Evolutionary conservation across 2,113 vertebrate genomes (phyloP).

Genomic region (Cottus gobio): DNA sequence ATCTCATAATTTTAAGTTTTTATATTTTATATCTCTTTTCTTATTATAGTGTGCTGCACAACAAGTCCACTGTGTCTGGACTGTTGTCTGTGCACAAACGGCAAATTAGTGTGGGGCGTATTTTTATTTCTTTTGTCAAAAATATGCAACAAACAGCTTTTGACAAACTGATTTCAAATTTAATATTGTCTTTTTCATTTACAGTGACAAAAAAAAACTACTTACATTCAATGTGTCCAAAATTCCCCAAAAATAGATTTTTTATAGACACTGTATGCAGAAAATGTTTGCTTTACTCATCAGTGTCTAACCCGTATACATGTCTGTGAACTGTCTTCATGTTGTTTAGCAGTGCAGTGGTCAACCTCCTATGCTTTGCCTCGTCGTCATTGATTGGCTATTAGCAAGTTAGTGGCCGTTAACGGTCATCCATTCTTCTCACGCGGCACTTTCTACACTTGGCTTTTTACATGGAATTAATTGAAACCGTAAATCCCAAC

Average conservation of each 20-base stretch:
- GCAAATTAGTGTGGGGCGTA: background rate
- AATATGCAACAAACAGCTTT: too few relatives aligned
- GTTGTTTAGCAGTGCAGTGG: background rate
- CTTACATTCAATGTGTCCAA: background rate
- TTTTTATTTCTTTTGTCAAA: too few relatives aligned
- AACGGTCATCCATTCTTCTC: background rate
- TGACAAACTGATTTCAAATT: too few relatives aligned
- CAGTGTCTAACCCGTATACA: background rate
- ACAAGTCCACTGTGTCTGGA: too few relatives aligned
- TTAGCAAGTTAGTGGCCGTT: slow-evolving; percentile 3
- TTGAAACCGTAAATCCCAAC: slow-evolving; percentile 8
- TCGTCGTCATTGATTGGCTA: background rate
- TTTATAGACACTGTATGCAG: background rate
- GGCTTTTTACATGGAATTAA: slow-evolving; percentile 8
- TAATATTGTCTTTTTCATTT: background rate
- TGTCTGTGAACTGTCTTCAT: background rate
- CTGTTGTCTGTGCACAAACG: too few relatives aligned
- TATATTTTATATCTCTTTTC: too few relatives aligned
- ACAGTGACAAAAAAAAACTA: background rate
- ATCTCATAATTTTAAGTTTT: too few relatives aligned
- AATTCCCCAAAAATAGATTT: too few relatives aligned
- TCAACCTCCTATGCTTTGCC: background rate
- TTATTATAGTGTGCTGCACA: too few relatives aligned
- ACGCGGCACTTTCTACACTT: background rate
- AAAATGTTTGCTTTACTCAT: background rate